Evolutionary conservation across 92 coral and sea anemone genomes (phyloP).

Genomic region (Bergia puertoricense): DNA sequence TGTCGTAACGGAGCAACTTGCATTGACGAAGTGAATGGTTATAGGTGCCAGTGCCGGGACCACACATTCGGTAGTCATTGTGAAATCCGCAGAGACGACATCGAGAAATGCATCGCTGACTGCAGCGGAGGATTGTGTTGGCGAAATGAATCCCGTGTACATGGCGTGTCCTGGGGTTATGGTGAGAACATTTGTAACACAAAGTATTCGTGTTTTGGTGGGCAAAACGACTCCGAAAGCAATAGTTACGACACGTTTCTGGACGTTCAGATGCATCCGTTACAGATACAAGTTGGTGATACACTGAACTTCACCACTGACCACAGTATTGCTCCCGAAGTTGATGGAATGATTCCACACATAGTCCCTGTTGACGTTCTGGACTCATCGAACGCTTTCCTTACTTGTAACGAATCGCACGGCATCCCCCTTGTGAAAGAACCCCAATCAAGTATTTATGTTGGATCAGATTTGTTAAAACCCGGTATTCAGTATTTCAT

Average conservation of each 20-base stretch:
- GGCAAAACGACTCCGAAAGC: conserved; percentile 61
- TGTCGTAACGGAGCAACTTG: conserved; percentile 92
- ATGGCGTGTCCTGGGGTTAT: conserved; percentile 85
- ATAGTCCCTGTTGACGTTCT: conserved; percentile 62
- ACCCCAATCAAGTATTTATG: conserved; percentile 59
- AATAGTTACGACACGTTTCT: conserved; percentile 77
- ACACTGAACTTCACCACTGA: conserved; percentile 86
- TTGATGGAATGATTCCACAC: conserved; percentile 72
- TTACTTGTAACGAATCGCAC: conserved; percentile 74
- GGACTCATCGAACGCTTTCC: conserved; percentile 69
- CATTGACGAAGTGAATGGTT: conserved; percentile 86
- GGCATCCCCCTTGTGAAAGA: conserved; percentile 75
- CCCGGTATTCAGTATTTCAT: conserved; percentile 85
- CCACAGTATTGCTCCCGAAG: conserved; percentile 69
- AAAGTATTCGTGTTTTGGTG: conserved; percentile 87
- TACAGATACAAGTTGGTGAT: conserved; percentile 94
- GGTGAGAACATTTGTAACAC: conserved; percentile 87
- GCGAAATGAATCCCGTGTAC: conserved; percentile 69
- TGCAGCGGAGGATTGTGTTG: conserved; percentile 90
- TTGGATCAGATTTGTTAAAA: conserved; percentile 60
- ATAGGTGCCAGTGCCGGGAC: conserved; percentile 73
- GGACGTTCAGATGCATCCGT: conserved; percentile 89
- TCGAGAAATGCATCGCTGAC: conserved; percentile 68
- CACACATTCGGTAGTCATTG: conserved; percentile 91
- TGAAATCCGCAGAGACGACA: conserved; percentile 69